Conservation (phyloP, 1,140 invertebrate species). For the Gyrodactylus bullatarudis region DNA sequence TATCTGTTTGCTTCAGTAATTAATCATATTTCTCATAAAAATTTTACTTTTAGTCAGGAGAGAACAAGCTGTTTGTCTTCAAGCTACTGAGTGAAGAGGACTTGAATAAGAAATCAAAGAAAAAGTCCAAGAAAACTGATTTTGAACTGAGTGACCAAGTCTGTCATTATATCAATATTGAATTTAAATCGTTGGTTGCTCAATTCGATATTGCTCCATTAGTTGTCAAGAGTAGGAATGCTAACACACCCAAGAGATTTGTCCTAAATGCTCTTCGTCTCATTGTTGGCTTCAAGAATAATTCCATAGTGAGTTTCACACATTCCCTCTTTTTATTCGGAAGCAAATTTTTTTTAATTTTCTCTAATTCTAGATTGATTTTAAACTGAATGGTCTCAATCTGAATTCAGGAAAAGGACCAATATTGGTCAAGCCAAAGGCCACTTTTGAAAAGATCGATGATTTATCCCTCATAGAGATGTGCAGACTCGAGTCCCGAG, state of each 20-base stretch:
- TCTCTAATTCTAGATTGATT: background rate
- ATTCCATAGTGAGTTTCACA: background rate
- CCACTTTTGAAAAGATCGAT: background rate
- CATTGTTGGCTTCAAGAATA: background rate
- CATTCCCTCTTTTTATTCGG: no score
- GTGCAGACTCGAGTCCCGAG: background rate
- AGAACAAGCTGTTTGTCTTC: background rate
- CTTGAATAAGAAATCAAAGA: background rate
- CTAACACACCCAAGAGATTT: no score
- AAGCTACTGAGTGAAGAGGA: background rate
- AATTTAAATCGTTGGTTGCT: background rate
- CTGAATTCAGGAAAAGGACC: no score
- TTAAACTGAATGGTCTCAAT: background rate
- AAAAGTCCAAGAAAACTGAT: background rate
- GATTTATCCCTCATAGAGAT: background rate
- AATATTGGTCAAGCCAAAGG: background rate
- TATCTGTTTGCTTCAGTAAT: background rate
- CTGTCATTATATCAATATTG: background rate
- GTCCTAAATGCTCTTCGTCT: background rate
- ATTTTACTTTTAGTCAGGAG: background rate
- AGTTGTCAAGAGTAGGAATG: background rate
- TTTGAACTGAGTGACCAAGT: background rate
- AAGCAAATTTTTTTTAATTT: background rate
- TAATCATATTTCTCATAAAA: background rate
- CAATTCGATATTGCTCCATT: background rate